Conservation (phyloP, 2,113 vertebrate genomes). For the Phyllostomus hastatus region DNA sequence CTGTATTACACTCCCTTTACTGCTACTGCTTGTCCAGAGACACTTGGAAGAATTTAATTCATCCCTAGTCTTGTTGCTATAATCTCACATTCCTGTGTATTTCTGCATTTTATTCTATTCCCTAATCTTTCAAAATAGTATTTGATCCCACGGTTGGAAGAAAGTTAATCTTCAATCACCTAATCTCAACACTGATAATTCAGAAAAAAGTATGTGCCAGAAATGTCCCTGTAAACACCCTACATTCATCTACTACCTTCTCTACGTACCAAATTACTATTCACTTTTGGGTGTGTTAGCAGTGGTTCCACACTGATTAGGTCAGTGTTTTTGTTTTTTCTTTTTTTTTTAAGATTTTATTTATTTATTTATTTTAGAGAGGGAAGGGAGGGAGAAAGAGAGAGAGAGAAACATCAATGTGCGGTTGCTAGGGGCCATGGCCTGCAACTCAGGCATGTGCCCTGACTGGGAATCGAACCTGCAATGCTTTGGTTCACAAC, state of each 20-base stretch:
- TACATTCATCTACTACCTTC: not conserved
- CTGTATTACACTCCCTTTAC: not conserved
- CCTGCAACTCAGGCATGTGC: no score
- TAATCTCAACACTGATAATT: not conserved
- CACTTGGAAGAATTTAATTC: not conserved
- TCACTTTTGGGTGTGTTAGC: not conserved
- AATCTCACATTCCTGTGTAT: not conserved
- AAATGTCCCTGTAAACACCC: not conserved
- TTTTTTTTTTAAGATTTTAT: no score
- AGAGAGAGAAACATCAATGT: no score
- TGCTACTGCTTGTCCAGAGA: not conserved
- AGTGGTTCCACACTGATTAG: not conserved
- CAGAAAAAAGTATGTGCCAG: conserved; percentile 1
- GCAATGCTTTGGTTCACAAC: no score
- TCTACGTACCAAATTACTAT: not conserved
- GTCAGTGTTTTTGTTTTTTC: not conserved
- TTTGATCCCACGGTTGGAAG: not conserved
- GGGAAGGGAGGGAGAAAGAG: no score
- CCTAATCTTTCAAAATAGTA: not conserved
- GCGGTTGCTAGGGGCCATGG: no score
- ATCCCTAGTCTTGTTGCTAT: not conserved
- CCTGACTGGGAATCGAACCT: no score
- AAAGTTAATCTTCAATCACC: not conserved
- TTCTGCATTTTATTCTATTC: not conserved
- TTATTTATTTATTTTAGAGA: no score